Percentiles rank a stretch among this genome's conserved stretches.
phyloP scores from a whole-genome alignment of 2,113 vertebrate species.

The Antidorcas marsupialis region DNA sequence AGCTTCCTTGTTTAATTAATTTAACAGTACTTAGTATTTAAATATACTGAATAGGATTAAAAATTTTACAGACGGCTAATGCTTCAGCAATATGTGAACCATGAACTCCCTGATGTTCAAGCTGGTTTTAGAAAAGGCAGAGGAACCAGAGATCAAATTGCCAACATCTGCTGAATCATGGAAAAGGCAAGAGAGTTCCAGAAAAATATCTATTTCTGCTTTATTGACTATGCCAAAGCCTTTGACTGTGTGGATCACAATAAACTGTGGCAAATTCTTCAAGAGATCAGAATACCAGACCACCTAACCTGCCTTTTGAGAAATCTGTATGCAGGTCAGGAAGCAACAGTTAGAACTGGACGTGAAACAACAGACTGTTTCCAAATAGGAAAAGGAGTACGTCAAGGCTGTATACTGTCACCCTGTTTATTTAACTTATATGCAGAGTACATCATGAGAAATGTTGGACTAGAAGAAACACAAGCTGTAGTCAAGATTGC shows the following conservation, averaged over 20 bases:
- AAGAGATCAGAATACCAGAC: not conserved
- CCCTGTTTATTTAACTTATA: not conserved
- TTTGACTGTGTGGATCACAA: not conserved
- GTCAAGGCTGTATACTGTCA: not conserved
- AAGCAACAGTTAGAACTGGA: accelerated
- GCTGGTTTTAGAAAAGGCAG: not conserved
- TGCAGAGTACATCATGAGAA: not conserved
- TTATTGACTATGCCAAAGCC: not conserved
- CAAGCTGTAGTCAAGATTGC: not conserved
- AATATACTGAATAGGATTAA: not conserved
- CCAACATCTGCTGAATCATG: not conserved
- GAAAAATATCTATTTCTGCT: not conserved
- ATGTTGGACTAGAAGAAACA: not conserved
- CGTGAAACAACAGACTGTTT: not conserved
- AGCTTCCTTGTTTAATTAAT: not conserved
- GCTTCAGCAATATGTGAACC: too few relatives aligned
- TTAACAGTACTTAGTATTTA: not conserved
- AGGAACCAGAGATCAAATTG: not conserved
- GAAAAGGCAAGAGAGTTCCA: not conserved
- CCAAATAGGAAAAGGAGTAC: not conserved
- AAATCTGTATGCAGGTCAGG: not conserved
- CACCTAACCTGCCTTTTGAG: not conserved
- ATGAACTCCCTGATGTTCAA: not conserved
- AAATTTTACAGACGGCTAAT: not conserved
- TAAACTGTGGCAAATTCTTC: not conserved